Base-by-base conservation (phyloP, 1,140 invertebrate species). In the Halesus radiatus region DNA sequence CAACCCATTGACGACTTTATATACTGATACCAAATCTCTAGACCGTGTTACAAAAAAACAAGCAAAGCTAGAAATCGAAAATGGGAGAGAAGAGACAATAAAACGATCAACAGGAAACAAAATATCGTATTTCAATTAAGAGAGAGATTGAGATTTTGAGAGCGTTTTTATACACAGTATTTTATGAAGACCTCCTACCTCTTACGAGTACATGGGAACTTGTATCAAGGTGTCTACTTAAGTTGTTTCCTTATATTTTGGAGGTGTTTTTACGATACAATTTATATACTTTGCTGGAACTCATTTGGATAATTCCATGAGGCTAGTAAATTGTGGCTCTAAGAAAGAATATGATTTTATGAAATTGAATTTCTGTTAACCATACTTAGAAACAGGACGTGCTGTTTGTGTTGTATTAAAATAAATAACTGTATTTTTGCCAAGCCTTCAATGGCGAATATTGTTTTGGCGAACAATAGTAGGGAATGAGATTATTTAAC, bases 121-220 rank as follows among this genome's bases (percentile, higher is more conserved):
- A 72, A 53, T 72, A 72, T 72, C 45, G 68, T 72, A 72, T 72
- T 72, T 72, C 68, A 72, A 72, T 72, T 72, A 72, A 72, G 68
- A 72, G 54, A 72, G 50, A n/a, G 68, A 66, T 29, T 22, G 50
- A n/a, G 68, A 66, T 29, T 22, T 66, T 29, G n/a, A 66, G 37
- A 52, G 26, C 45, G 10, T 53, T 72, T 29, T 54, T 72, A 26
- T 26, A 72, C 62, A 66, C 8, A 45, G 29, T 66, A 54, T 52
- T 72, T 72, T 72, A 72, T 53, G 54, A 53, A 72, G 68, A 72
- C 68, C 68, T 72, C 68, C 68, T 72, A 22, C 32, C 37, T 45
- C 8, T 32, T 45, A n/a, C n/a, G n/a, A n/a, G n/a, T n/a, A 29
- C 5, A 29, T 29, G 26, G 15, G 50, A 72, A 26, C 50, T 13